Evolutionary conservation across 2,888 invertebrate species (phyloP).

Genomic region (Microdon myrmicae): DNA sequence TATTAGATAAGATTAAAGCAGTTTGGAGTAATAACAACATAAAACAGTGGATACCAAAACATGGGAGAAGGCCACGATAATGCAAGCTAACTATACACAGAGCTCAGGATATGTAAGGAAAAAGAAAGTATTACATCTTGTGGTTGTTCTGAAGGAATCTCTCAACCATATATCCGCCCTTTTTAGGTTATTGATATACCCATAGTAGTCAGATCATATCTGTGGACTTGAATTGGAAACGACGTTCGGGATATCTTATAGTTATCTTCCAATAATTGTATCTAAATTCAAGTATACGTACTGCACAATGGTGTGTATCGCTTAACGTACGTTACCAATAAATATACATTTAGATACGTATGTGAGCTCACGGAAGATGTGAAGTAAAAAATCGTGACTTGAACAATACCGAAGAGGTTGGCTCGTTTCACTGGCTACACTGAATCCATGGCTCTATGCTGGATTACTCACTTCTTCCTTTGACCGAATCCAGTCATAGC

Average conservation of each 20-base stretch:
- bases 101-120: conserved; percentile 22
- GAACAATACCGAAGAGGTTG: conserved; percentile 64
- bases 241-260: conserved; percentile 44
- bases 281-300: conserved; percentile 39
- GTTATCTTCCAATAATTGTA: conserved; percentile 52
- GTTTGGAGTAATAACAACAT: no score
- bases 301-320: background rate
- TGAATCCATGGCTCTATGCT: no score
- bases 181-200: conserved; percentile 67
- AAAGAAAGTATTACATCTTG: conserved; percentile 15
- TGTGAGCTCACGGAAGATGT: conserved; percentile 33
- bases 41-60: no score
- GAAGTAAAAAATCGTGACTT: conserved; percentile 63
- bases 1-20: no score
- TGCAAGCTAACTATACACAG: no score
- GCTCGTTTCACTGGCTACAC: no score
- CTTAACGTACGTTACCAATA: conserved; percentile 26
- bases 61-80: no score
- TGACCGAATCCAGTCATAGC: conserved; percentile 42
- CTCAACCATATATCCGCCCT: conserved; percentile 59
- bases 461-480: conserved; percentile 37
- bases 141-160: conserved; percentile 18
- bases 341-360: conserved; percentile 22
- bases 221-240: conserved; percentile 29
- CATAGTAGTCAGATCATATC: conserved; percentile 51